A percentile compares a stretch with the other conserved stretches of the same genome.
Evolutionary conservation across 2,888 invertebrate genomes (phyloP).

Genomic region (Allophyes oxyacanthae): DNA sequence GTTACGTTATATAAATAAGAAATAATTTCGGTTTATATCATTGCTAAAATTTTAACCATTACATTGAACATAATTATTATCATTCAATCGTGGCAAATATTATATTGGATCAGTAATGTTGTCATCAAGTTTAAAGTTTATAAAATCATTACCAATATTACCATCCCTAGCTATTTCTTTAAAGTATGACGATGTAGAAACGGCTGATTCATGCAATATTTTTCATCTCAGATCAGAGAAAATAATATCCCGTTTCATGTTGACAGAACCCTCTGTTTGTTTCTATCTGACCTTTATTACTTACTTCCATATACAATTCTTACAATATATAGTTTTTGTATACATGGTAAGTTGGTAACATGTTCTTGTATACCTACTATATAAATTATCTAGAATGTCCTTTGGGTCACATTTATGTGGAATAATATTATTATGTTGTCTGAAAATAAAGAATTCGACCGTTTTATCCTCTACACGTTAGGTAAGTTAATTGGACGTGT

Average conservation of each 20-base stretch:
- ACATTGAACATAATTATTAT: no score
- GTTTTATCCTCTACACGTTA: slow-evolving; percentile 14
- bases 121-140: no score
- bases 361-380: background rate
- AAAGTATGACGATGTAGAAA: no score
- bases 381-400: slow-evolving; percentile 8
- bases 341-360: slow-evolving; percentile 8
- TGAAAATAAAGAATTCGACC: slow-evolving; percentile 23
- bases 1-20: no score
- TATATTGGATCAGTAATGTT: no score
- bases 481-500: slow-evolving; percentile 1
- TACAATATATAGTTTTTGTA: slow-evolving; percentile 24
- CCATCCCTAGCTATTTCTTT: no score
- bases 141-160: no score
- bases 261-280: slow-evolving; percentile 10
- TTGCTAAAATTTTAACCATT: no score
- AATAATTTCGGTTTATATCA: no score
- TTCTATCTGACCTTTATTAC: slow-evolving; percentile 13
- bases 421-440: slow-evolving; percentile 10
- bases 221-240: background rate
- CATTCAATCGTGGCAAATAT: no score
- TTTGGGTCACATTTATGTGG: slow-evolving; percentile 30
- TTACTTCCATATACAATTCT: slow-evolving; percentile 16
- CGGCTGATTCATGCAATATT: no score
- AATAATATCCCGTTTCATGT: background rate